Conservation (phyloP, 2,113 vertebrate genomes). For the Cyprinodon variegatus region DNA sequence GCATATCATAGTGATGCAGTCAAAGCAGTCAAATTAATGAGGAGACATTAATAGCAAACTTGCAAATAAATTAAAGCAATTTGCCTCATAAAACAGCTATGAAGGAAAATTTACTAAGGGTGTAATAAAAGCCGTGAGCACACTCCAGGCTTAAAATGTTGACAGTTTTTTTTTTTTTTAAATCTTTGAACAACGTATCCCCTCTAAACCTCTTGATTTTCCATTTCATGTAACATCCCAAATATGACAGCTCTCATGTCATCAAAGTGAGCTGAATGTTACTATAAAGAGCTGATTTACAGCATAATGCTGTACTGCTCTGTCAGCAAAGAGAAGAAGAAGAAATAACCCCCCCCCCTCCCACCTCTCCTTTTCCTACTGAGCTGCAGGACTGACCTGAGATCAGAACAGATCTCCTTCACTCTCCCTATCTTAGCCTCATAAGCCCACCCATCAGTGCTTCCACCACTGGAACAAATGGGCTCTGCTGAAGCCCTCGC, state of each 20-base stretch:
- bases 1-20: not conserved
- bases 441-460: constrained; percentile 40
- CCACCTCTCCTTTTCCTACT: not conserved
- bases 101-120: not conserved
- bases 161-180: not conserved
- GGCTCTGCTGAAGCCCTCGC: constrained; percentile 42
- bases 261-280: not conserved
- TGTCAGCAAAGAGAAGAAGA: not conserved
- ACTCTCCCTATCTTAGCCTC: constrained; percentile 6
- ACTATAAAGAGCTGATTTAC: not conserved
- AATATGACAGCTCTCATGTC: not conserved
- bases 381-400: not conserved
- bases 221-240: not conserved
- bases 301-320: not conserved
- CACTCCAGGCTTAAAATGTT: not conserved
- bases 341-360: not conserved
- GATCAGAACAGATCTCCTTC: constrained; percentile 18
- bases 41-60: not conserved
- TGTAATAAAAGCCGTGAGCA: not conserved
- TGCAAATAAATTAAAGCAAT: not conserved
- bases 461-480: constrained; percentile 59
- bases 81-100: not conserved
- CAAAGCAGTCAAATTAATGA: not conserved
- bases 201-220: not conserved
- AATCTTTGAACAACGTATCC: not conserved